phyloP scores from a whole-genome alignment of 2,888 invertebrate species.

The Callosobruchus maculatus region DNA sequence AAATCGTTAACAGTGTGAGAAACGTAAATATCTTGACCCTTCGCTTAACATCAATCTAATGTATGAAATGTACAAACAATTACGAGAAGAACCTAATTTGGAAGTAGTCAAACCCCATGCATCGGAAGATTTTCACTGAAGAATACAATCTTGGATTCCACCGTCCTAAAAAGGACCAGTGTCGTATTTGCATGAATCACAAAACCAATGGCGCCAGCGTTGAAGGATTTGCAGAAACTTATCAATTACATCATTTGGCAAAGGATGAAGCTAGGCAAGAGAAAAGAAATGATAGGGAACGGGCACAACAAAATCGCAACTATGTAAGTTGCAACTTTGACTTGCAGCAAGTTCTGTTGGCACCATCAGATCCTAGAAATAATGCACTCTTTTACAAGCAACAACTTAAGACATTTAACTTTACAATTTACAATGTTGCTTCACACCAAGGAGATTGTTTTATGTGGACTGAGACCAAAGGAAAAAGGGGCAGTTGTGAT shows the following conservation, averaged over 20 bases:
- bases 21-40: conserved; percentile 7
- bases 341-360: conserved; percentile 21
- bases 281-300: conserved; percentile 9
- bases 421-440: conserved; percentile 20
- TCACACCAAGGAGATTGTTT: conserved; percentile 23
- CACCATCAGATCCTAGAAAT: conserved; percentile 18
- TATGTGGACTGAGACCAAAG: conserved; percentile 28
- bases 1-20: no score
- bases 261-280: conserved; percentile 4
- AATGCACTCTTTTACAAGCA: conserved; percentile 25
- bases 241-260: background rate
- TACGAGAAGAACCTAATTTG: no score
- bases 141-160: conserved; percentile 13
- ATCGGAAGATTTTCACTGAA: conserved; percentile 3
- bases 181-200: no score
- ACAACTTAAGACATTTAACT: conserved; percentile 14
- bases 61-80: background rate
- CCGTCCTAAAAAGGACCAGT: background rate
- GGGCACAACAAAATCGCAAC: conserved; percentile 2
- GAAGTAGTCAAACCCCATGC: background rate
- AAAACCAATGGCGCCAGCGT: no score
- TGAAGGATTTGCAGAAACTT: no score
- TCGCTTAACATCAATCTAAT: conserved; percentile 7
- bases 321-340: conserved; percentile 22
- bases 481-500: conserved; percentile 25